Evolutionary conservation across 2,113 vertebrate species (phyloP).

Genomic region (Gallinago undulata): DNA sequence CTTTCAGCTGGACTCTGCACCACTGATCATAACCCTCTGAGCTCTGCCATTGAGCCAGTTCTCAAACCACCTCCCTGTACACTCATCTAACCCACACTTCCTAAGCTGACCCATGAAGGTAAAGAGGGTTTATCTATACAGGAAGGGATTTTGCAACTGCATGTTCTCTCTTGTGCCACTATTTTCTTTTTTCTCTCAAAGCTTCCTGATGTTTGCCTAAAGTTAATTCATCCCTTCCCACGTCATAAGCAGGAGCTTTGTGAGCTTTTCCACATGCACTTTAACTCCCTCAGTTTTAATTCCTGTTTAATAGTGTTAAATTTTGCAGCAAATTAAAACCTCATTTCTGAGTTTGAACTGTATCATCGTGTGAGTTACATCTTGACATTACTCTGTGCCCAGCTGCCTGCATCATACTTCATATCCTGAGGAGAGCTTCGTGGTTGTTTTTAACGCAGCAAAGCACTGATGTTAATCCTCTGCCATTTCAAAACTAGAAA

Average conservation of each 20-base stretch:
- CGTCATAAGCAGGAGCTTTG: neutral
- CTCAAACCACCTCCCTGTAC: neutral
- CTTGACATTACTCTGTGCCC: neutral
- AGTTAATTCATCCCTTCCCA: neutral
- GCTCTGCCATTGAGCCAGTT: neutral
- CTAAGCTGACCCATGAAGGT: neutral
- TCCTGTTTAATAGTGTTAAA: constrained; percentile 21
- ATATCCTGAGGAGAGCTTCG: neutral
- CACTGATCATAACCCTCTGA: neutral
- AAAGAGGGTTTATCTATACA: neutral
- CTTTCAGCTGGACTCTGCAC: neutral
- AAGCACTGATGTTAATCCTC: neutral
- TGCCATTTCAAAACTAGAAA: neutral
- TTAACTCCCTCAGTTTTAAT: constrained; percentile 36
- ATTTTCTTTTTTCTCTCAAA: neutral
- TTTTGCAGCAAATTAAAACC: constrained; percentile 45
- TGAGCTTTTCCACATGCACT: neutral
- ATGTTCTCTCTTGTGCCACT: neutral
- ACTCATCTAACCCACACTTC: neutral
- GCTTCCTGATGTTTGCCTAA: neutral
- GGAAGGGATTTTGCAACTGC: neutral
- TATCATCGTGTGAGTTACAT: neutral
- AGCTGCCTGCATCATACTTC: neutral
- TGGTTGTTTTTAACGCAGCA: neutral
- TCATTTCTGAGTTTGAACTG: constrained; percentile 15